Conservation (phyloP, 1,140 invertebrate genomes). For the Drosophila takahashii region DNA sequence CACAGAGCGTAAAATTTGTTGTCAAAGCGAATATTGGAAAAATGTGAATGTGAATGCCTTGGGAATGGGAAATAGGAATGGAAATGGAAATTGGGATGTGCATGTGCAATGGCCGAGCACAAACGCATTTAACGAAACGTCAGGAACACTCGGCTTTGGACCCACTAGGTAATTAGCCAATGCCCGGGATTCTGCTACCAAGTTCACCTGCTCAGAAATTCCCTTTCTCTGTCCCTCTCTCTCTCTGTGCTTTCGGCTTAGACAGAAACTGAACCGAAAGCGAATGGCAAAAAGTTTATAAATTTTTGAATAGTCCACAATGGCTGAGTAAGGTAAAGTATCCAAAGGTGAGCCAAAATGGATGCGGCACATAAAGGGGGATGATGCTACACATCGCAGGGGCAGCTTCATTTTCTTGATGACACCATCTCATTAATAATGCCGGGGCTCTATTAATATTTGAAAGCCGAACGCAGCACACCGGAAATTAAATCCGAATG, state of each 20-base stretch:
- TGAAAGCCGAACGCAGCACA: constrained; percentile 62
- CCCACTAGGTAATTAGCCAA: constrained; percentile 39
- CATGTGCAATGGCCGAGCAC: constrained; percentile 1
- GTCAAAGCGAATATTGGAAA: constrained; percentile 33
- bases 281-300: constrained; percentile 58
- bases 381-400: constrained; percentile 17
- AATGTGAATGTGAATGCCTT: not conserved
- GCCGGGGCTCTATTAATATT: constrained; percentile 74
- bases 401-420: constrained; percentile 78
- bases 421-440: constrained; percentile 80
- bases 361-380: constrained; percentile 4
- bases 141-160: constrained; percentile 28
- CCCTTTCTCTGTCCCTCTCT: not conserved
- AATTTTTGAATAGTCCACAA: constrained; percentile 70
- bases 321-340: constrained; percentile 30
- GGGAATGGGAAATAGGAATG: not conserved
- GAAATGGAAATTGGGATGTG: constrained; percentile 10
- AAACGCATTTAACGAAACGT: constrained; percentile 41
- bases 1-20: constrained; percentile 43
- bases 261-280: constrained; percentile 11
- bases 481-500: constrained; percentile 76
- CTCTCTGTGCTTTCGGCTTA: constrained; percentile 10
- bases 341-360: constrained; percentile 47
- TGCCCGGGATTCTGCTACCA: not conserved
- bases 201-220: constrained; percentile 15